A percentile compares a stretch with the other conserved stretches of the same genome.
These are phyloP conservation scores for Cylindroiulus punctatus DNA, from an alignment of 2,888 invertebrate genomes.

Conservation along the genomic window DNA sequence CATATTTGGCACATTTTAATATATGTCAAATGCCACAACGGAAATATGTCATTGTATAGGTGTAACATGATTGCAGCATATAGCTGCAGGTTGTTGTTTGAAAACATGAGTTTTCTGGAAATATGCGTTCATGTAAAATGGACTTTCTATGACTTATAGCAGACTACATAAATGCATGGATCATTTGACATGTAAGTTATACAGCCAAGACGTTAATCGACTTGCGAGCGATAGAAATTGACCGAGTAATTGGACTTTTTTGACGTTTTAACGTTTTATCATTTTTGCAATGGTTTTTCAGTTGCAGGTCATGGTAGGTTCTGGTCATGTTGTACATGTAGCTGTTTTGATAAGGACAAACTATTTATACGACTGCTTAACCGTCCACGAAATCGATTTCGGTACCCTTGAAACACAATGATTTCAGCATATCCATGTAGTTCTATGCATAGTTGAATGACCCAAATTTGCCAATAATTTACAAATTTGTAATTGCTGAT, in stretches of 20 bases:
- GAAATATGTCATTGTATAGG: no score
- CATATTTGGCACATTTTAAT: no score
- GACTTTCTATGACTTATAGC: no score
- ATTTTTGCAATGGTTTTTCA: background rate
- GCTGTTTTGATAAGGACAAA: background rate
- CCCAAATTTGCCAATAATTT: background rate
- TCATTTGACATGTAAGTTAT: background rate
- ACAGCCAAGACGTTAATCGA: background rate
- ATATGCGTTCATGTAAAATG: no score
- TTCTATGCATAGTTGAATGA: background rate
- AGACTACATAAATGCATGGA: background rate
- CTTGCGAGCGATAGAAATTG: background rate
- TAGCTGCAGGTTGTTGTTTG: no score
- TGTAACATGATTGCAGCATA: no score
- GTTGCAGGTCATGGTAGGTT: background rate
- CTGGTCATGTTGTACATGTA: background rate
- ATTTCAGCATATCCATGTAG: slow-evolving; percentile 5
- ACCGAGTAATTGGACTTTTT: background rate
- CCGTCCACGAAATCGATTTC: slow-evolving; percentile 3
- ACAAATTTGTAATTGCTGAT: background rate
- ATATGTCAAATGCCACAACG: no score
- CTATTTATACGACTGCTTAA: background rate
- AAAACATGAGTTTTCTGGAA: no score
- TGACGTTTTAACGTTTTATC: background rate
- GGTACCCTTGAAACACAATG: background rate